These are phyloP conservation scores for Arothron firmamentum DNA, from an alignment of 2,113 vertebrate genomes.

Conservation along the genomic window DNA sequence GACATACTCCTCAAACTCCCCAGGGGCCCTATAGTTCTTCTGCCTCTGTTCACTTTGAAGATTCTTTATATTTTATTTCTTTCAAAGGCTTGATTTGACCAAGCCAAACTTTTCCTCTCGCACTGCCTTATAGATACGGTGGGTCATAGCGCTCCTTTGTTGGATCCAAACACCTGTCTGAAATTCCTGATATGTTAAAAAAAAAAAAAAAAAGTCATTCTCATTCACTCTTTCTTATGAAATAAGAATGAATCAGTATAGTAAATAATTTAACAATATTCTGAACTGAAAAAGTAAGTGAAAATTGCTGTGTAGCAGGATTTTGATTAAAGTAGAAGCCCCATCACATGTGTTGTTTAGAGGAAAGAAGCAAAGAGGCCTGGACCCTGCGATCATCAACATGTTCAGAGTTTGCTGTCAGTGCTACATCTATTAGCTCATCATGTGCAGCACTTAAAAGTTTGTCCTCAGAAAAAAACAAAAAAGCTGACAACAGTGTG, in stretches of 20 bases:
- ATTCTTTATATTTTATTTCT: constrained; percentile 63
- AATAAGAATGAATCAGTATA: constrained; percentile 2
- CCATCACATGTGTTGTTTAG: constrained; percentile 26
- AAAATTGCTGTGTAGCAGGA: constrained; percentile 27
- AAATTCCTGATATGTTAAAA: too few relatives aligned
- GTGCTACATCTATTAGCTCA: constrained; percentile 44
- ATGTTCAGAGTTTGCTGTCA: constrained; percentile 38
- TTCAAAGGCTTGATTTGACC: constrained; percentile 48
- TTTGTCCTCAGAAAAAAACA: constrained; percentile 28
- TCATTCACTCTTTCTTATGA: too few relatives aligned
- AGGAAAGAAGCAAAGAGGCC: too few relatives aligned
- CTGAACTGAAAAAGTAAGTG: neutral
- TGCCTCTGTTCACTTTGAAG: constrained; percentile 60
- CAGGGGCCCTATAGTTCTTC: constrained; percentile 15
- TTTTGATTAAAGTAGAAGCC: too few relatives aligned
- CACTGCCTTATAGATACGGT: constrained; percentile 17
- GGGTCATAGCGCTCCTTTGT: constrained; percentile 27
- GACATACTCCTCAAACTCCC: constrained; percentile 38
- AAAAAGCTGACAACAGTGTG: constrained; percentile 1
- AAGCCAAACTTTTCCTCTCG: constrained; percentile 45
- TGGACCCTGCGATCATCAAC: too few relatives aligned
- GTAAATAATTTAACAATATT: neutral
- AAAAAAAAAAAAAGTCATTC: neutral
- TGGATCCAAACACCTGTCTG: constrained; percentile 10
- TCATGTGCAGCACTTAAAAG: constrained; percentile 1